Conservation (phyloP, 2,888 invertebrate species). For the Cacoxenus indagator region DNA sequence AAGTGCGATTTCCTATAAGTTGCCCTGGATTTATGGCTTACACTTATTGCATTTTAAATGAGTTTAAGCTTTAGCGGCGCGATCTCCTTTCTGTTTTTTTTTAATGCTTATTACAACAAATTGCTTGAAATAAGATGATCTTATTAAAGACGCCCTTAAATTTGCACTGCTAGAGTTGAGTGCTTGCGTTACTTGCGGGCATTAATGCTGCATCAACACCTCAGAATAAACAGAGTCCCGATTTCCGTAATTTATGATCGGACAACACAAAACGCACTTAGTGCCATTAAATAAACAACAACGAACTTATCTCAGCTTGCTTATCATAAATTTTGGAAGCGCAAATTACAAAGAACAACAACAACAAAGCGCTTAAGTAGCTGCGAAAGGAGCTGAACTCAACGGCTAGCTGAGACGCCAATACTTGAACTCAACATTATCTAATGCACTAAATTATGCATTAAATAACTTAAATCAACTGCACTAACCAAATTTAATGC, state of each 20-base stretch:
- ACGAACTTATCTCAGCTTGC: constrained; percentile 29
- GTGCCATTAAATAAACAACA: constrained; percentile 45
- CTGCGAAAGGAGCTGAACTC: too few species aligned
- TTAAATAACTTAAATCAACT: constrained; percentile 44
- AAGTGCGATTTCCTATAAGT: too few species aligned
- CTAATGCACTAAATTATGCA: constrained; percentile 43
- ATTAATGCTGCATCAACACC: background rate
- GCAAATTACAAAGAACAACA: background rate
- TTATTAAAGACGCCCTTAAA: too few species aligned
- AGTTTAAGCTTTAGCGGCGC: too few species aligned
- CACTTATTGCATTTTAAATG: too few species aligned
- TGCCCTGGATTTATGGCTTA: too few species aligned
- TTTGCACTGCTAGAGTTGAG: too few species aligned
- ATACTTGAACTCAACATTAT: too few species aligned
- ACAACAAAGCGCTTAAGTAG: background rate
- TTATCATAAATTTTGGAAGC: background rate
- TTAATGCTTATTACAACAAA: too few species aligned
- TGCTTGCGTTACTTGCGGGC: background rate
- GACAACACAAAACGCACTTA: constrained; percentile 37
- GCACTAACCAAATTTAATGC: constrained; percentile 31
- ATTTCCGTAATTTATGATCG: background rate
- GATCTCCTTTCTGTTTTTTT: too few species aligned
- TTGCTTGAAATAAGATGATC: too few species aligned
- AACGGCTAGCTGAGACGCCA: too few species aligned
- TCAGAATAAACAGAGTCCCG: background rate